These are phyloP conservation scores for Toxotes jaculatrix DNA, from an alignment of 2,113 vertebrate genomes.

Conservation along the genomic window DNA sequence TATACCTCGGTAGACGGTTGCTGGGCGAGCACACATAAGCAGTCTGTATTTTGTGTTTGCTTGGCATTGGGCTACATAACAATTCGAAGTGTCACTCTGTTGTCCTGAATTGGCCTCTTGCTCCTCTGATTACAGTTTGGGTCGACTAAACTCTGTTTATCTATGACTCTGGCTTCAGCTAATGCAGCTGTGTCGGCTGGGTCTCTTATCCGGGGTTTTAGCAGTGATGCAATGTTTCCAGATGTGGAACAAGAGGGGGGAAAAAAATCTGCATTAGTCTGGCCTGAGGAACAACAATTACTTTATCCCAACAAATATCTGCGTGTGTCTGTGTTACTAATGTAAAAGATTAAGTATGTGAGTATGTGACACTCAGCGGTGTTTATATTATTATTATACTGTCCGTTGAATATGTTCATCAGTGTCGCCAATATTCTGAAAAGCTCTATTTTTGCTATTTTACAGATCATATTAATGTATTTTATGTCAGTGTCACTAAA, in stretches of 20 bases:
- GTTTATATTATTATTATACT: background rate
- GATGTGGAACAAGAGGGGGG: constrained; percentile 77
- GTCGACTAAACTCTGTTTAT: constrained; percentile 29
- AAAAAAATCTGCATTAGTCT: constrained; percentile 6
- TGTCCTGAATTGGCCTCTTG: background rate
- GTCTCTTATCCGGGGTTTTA: constrained; percentile 76
- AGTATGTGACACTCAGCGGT: background rate
- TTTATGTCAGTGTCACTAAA: too few relatives aligned
- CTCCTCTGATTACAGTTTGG: background rate
- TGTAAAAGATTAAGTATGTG: background rate
- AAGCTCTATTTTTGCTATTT: too few relatives aligned
- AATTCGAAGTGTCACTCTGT: background rate
- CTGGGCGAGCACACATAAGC: background rate
- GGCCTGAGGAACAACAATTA: background rate
- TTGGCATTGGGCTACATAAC: too few relatives aligned
- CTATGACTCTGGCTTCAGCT: constrained; percentile 32
- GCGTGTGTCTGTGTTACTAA: background rate
- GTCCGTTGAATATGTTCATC: too few relatives aligned
- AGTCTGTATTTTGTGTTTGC: background rate
- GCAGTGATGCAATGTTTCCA: constrained; percentile 86
- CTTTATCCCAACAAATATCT: background rate
- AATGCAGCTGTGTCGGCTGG: constrained; percentile 68
- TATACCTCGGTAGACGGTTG: too few relatives aligned
- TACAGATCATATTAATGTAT: too few relatives aligned
- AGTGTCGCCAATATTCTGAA: too few relatives aligned